Percentiles rank a stretch among this genome's conserved stretches.
Conservation (phyloP, 2,888 invertebrate species). For the Philonicus albiceps region DNA sequence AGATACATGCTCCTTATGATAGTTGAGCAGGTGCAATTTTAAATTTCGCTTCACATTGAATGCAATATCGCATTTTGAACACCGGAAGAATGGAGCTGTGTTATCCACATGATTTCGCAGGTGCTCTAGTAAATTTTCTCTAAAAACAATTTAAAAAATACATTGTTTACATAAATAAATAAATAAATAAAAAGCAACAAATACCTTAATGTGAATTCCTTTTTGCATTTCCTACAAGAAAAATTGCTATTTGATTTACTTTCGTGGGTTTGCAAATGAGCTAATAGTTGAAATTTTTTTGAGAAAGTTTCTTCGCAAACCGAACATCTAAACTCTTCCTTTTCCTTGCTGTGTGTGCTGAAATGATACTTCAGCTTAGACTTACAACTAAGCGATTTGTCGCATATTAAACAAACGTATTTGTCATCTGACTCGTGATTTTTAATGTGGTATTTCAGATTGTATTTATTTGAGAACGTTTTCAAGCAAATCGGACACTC, state of each 20-base stretch:
- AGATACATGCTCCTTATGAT: conserved; percentile 44
- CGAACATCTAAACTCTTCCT: neutral
- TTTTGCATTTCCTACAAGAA: neutral
- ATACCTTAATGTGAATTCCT: conserved; percentile 20
- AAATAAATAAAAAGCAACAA: neutral
- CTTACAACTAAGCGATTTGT: neutral
- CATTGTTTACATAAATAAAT: neutral
- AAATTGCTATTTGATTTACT: neutral
- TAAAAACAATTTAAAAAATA: conserved; percentile 14
- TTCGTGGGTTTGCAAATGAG: conserved; percentile 14
- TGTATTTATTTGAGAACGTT: conserved; percentile 8
- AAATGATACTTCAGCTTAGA: neutral
- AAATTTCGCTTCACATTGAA: conserved; percentile 47
- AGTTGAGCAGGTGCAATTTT: conserved; percentile 47
- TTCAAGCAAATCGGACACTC: conserved; percentile 2
- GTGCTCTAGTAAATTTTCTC: conserved; percentile 48
- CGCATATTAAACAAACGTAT: neutral
- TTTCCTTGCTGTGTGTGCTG: neutral
- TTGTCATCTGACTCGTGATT: neutral
- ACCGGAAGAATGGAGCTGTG: conserved; percentile 31
- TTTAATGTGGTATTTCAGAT: neutral
- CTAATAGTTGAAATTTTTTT: neutral
- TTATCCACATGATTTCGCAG: conserved; percentile 43
- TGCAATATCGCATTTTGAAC: conserved; percentile 46
- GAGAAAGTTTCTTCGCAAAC: neutral